Evolutionary conservation across 2,888 invertebrate genomes (phyloP).

Genomic region (Empis livida): DNA sequence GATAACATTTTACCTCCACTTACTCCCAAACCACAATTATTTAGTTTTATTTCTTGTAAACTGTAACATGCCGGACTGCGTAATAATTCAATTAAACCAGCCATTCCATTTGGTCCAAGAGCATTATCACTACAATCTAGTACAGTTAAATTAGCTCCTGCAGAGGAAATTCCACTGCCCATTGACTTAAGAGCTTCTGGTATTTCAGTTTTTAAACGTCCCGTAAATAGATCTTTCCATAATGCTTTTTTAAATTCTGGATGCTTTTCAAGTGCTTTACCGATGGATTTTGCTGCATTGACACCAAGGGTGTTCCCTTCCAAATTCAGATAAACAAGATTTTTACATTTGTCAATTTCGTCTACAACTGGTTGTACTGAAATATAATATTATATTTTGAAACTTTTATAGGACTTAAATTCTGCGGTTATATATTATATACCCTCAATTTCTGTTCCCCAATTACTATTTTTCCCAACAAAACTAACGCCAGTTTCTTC

Average conservation of each 20-base stretch:
- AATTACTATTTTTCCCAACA: slow-evolving; percentile 63
- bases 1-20: slow-evolving; percentile 77
- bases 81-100: slow-evolving; percentile 70
- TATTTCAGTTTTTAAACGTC: slow-evolving; percentile 88
- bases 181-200: slow-evolving; percentile 72
- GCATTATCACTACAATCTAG: slow-evolving; percentile 96
- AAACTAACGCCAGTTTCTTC: slow-evolving; percentile 59
- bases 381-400: slow-evolving; percentile 14
- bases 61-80: slow-evolving; percentile 74
- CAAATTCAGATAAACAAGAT: slow-evolving; percentile 62
- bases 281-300: slow-evolving; percentile 73
- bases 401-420: not conserved
- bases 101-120: slow-evolving; percentile 88
- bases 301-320: slow-evolving; percentile 92
- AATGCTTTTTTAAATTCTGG: slow-evolving; percentile 68
- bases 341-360: slow-evolving; percentile 56
- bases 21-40: slow-evolving; percentile 92
- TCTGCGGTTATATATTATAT: slow-evolving; percentile 20
- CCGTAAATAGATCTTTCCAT: slow-evolving; percentile 97
- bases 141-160: slow-evolving; percentile 66
- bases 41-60: slow-evolving; percentile 62
- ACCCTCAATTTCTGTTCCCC: slow-evolving; percentile 72
- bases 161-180: slow-evolving; percentile 66
- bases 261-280: slow-evolving; percentile 61
- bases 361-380: slow-evolving; percentile 60